Conservation (phyloP, 2,113 vertebrate genomes). For the Hydrochoerus hydrochaeris region DNA sequence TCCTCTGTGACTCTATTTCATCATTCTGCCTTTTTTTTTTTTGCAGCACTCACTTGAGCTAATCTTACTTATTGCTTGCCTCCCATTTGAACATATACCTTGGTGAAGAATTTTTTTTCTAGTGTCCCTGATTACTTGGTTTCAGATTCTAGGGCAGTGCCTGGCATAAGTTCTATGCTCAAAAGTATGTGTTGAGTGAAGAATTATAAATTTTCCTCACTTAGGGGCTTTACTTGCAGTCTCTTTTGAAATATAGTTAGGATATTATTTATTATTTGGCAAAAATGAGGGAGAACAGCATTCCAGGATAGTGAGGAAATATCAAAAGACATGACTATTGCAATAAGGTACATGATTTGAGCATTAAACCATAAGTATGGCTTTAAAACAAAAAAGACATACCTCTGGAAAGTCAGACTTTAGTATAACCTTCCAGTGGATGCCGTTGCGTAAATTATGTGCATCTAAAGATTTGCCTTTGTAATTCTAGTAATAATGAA, state of each 20-base stretch:
- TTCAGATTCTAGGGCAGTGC: background rate
- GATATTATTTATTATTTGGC: conserved; percentile 23
- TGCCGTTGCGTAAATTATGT: background rate
- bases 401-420: background rate
- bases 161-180: background rate
- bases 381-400: conserved; percentile 1
- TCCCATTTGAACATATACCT: background rate
- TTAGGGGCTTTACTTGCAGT: background rate
- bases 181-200: background rate
- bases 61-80: background rate
- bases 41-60: background rate
- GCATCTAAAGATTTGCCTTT: background rate
- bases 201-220: background rate
- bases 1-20: background rate
- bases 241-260: background rate
- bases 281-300: background rate
- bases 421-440: background rate
- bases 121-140: background rate
- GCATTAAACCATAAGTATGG: conserved; percentile 16
- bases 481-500: conserved; percentile 2
- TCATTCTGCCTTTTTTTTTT: background rate
- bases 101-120: background rate
- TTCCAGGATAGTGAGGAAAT: background rate
- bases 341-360: conserved; percentile 24
- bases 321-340: background rate